phyloP scores from a whole-genome alignment of 2,113 vertebrate genomes.

The Leucopsar rothschildi region DNA sequence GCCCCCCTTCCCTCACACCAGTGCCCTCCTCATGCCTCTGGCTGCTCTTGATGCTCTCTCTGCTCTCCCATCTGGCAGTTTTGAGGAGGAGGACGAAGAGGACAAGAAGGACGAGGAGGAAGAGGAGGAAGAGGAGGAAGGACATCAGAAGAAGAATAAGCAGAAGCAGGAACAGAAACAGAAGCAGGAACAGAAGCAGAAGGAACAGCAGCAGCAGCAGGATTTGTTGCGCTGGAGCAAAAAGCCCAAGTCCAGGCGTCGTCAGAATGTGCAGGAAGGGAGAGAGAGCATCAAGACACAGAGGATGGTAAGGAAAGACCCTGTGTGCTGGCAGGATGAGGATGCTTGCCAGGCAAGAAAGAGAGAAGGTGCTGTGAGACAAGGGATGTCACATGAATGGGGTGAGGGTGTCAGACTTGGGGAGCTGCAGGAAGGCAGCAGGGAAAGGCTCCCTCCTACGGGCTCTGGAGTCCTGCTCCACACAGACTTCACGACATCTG shows the following conservation, averaged over 20 bases:
- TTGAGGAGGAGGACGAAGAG: neutral
- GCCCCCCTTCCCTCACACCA: neutral
- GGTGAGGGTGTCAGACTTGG: neutral
- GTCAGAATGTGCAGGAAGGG: fast-evolving
- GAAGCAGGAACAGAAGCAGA: neutral
- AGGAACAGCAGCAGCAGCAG: constrained; percentile 45
- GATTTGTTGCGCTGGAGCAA: constrained; percentile 19
- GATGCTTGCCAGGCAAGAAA: neutral
- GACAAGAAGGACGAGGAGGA: neutral
- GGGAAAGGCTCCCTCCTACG: neutral
- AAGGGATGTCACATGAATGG: neutral
- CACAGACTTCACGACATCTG: neutral
- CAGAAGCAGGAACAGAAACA: too few species aligned
- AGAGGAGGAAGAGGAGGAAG: neutral
- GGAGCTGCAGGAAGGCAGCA: neutral
- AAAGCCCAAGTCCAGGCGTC: neutral
- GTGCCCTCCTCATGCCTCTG: neutral
- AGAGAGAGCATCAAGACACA: neutral
- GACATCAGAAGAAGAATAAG: neutral
- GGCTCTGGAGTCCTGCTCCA: neutral
- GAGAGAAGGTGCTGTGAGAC: neutral
- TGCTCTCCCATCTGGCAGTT: constrained; percentile 32
- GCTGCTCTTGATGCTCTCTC: neutral
- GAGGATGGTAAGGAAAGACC: neutral
- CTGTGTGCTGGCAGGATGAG: neutral